Conservation (phyloP, 2,888 invertebrate genomes). For the Himalopsyche tibetana region DNA sequence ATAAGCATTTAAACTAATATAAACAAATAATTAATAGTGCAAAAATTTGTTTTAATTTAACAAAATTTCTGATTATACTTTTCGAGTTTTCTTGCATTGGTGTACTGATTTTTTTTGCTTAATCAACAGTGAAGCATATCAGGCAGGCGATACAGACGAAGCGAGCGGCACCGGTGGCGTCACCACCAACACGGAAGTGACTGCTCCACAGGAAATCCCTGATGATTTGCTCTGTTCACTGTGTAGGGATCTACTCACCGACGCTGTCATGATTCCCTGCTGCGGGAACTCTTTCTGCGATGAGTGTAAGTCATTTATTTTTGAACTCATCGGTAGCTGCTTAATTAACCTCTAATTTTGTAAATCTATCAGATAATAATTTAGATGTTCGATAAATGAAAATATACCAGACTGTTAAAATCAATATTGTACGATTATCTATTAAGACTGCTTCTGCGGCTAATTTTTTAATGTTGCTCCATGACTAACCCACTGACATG, state of each 20-base stretch:
- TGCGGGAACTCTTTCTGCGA: conserved; percentile 99
- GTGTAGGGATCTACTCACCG: conserved; percentile 93
- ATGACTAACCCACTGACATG: too few species aligned
- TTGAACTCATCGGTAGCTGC: conserved; percentile 69
- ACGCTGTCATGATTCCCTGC: conserved; percentile 98
- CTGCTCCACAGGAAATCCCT: conserved; percentile 86
- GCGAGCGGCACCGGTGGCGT: conserved; percentile 80
- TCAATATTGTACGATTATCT: too few species aligned
- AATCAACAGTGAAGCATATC: conserved; percentile 84
- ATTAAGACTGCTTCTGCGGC: too few species aligned
- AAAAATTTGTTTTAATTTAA: too few species aligned
- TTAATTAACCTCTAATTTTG: too few species aligned
- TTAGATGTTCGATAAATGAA: too few species aligned
- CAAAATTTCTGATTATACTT: too few species aligned
- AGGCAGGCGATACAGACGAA: conserved; percentile 78
- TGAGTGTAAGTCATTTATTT: conserved; percentile 85
- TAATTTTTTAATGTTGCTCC: too few species aligned
- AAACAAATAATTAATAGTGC: too few species aligned
- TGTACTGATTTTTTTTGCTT: background rate
- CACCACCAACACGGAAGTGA: conserved; percentile 68
- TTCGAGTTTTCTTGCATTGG: background rate
- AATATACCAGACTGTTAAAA: too few species aligned
- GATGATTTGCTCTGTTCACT: conserved; percentile 94
- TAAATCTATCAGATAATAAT: too few species aligned
- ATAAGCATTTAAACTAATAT: too few species aligned